Percentiles rank a stretch among this genome's conserved stretches.
Conservation (phyloP, 1,140 invertebrate species). For the Liolophura sinensis region DNA sequence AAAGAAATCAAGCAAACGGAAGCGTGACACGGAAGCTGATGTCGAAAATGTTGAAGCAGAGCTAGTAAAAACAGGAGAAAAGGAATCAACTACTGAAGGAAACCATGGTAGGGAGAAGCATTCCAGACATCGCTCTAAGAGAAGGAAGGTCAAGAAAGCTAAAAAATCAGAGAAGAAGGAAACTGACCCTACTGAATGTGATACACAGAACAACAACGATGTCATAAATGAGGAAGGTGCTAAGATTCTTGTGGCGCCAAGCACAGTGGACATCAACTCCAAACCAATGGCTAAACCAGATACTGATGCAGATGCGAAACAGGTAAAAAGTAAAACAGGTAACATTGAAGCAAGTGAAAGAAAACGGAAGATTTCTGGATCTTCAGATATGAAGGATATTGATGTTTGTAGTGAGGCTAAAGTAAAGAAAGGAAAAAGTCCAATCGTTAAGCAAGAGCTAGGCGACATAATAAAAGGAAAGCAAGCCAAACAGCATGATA, state of each 20-base stretch:
- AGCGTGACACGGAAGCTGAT: conserved; percentile 3
- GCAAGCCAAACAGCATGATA: background rate
- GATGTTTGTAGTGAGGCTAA: no score
- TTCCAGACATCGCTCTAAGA: background rate
- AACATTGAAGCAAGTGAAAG: conserved; percentile 1
- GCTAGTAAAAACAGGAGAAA: background rate
- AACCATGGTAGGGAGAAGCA: background rate
- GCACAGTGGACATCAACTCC: background rate
- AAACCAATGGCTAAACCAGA: background rate
- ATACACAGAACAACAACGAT: no score
- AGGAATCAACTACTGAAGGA: background rate
- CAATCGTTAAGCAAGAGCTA: background rate
- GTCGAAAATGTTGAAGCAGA: background rate
- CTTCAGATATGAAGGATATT: no score
- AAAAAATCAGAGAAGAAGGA: conserved; percentile 3
- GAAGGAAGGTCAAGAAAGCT: background rate
- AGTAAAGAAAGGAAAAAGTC: no score
- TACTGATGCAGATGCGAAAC: conserved; percentile 3
- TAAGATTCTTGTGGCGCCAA: background rate
- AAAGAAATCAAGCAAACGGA: conserved; percentile 9
- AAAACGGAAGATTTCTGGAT: background rate
- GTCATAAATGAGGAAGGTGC: background rate
- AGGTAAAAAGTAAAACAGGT: background rate
- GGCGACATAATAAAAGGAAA: conserved; percentile 2
- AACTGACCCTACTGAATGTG: background rate